Percentiles rank a stretch among this genome's conserved stretches.
Conservation (phyloP, 2,797 vertebrate species). For the Chrysocyon brachyurus region DNA sequence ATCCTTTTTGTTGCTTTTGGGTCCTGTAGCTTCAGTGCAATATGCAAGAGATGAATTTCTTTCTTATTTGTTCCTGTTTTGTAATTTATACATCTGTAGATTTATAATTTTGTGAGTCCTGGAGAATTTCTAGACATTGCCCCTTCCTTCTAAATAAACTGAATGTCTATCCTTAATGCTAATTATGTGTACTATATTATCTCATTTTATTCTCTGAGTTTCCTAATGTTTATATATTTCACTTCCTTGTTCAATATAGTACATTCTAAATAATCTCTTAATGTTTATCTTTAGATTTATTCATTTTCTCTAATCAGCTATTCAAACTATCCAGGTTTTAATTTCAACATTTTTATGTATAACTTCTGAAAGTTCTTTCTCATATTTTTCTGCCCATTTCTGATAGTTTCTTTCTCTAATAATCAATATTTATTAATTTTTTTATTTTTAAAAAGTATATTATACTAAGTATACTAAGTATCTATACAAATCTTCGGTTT, state of each 20-base stretch:
- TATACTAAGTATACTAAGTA: background rate
- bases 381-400: background rate
- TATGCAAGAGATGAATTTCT: background rate
- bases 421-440: background rate
- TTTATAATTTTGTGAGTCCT: background rate
- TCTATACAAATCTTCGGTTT: background rate
- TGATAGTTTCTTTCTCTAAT: background rate
- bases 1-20: background rate
- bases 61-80: background rate
- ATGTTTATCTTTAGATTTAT: background rate
- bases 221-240: background rate
- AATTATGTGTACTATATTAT: background rate
- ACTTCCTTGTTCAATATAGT: background rate
- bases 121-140: background rate
- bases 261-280: background rate
- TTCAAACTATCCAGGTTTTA: background rate
- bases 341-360: background rate
- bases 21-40: background rate
- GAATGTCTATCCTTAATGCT: constrained; percentile 20
- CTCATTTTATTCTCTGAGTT: background rate
- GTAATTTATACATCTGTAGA: background rate
- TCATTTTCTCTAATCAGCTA: background rate
- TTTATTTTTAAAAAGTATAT: background rate
- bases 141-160: background rate
- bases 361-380: background rate